phyloP scores from a whole-genome alignment of 2,797 vertebrate species.

The Sebastes kiyomatsui region DNA sequence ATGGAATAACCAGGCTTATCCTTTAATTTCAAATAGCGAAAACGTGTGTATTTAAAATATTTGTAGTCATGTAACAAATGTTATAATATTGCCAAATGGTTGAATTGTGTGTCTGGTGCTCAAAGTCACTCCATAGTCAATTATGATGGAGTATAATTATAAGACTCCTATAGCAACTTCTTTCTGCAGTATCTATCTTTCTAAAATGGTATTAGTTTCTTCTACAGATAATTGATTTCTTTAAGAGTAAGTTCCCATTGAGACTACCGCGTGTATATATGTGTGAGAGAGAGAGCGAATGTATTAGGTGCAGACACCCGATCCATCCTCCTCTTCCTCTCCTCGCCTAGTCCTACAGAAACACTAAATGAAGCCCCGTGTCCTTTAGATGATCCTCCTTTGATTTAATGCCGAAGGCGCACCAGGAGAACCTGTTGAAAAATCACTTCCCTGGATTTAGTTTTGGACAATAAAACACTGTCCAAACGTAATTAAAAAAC shows the following conservation, averaged over 20 bases:
- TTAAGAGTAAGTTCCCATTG: conserved; percentile 66
- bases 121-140: not conserved
- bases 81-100: not conserved
- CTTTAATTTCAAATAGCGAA: not conserved
- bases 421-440: conserved; percentile 71
- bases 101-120: not conserved
- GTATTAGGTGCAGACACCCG: conserved; percentile 53
- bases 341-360: conserved; percentile 53
- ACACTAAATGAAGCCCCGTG: conserved; percentile 69
- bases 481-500: conserved; percentile 78
- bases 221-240: conserved; percentile 61
- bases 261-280: not conserved
- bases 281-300: conserved; percentile 31
- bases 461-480: conserved; percentile 83
- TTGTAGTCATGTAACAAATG: not conserved
- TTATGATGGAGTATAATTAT: conserved; percentile 7
- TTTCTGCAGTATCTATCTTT: conserved; percentile 18
- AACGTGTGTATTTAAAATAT: not conserved
- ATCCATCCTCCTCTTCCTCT: conserved; percentile 54
- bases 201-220: conserved; percentile 37
- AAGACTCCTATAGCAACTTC: not conserved
- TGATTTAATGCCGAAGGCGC: conserved; percentile 71
- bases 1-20: not conserved
- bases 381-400: conserved; percentile 66
- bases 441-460: conserved; percentile 76